Evolutionary conservation across 2,797 vertebrate species (phyloP).

Genomic region (Buphagus erythrorhynchus): DNA sequence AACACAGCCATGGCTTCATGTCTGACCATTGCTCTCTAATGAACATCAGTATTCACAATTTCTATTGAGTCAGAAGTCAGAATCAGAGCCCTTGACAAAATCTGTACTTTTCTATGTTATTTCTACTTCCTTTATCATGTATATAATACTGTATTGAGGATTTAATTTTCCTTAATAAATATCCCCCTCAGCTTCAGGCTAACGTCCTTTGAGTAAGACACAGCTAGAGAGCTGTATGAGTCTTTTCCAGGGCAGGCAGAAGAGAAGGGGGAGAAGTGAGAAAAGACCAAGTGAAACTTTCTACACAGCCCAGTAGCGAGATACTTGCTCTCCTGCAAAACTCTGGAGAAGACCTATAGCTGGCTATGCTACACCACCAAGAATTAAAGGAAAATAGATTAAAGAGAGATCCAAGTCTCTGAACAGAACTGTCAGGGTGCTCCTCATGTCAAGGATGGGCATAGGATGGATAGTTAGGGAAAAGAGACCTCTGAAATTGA

Average conservation of each 20-base stretch:
- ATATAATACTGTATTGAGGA: neutral
- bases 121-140: neutral
- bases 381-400: neutral
- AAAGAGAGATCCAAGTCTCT: neutral
- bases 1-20: neutral
- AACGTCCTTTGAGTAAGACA: neutral
- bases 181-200: neutral
- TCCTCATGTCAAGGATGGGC: accelerated
- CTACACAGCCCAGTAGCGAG: accelerated
- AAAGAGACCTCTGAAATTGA: neutral
- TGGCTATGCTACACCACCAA: neutral
- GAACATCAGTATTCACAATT: neutral
- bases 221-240: neutral
- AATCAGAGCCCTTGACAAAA: neutral
- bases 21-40: neutral
- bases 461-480: neutral
- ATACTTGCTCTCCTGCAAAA: neutral
- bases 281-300: conserved; percentile 40
- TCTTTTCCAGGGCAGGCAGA: neutral
- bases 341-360: neutral
- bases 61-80: neutral
- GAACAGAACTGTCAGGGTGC: neutral
- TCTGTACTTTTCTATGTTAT: neutral
- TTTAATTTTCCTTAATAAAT: neutral
- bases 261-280: neutral